Evolutionary conservation across 2,888 invertebrate species (phyloP).

Genomic region (Meandrusa payeni): DNA sequence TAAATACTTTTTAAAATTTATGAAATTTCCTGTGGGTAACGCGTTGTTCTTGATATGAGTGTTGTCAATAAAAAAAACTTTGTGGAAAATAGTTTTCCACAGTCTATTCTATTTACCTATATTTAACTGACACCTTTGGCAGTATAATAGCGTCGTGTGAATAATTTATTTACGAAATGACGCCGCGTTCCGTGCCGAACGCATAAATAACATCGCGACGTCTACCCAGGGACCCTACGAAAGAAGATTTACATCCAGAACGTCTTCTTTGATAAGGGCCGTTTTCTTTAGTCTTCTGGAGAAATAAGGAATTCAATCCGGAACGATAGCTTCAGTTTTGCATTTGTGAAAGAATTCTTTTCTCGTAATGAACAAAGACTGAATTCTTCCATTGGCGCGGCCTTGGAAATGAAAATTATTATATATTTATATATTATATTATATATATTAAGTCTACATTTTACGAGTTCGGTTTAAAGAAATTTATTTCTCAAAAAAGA

Average conservation of each 20-base stretch:
- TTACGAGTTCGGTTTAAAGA: too few species aligned
- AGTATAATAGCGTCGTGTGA: constrained; percentile 13
- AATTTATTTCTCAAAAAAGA: too few species aligned
- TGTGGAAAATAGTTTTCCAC: too few species aligned
- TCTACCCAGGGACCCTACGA: constrained; percentile 22
- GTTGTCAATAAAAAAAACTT: too few species aligned
- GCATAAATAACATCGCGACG: constrained; percentile 19
- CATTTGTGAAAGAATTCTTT: constrained; percentile 16
- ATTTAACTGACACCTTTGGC: constrained; percentile 16
- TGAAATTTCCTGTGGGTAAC: too few species aligned
- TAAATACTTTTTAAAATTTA: too few species aligned
- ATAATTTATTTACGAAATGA: constrained; percentile 21
- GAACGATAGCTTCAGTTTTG: constrained; percentile 6
- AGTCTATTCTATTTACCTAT: constrained; percentile 1
- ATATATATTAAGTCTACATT: too few species aligned
- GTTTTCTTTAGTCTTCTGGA: constrained; percentile 21
- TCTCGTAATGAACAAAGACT: constrained; percentile 9
- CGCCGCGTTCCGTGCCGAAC: constrained; percentile 4
- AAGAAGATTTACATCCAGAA: constrained; percentile 28
- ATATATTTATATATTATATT: too few species aligned
- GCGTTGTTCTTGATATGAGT: too few species aligned
- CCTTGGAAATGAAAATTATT: constrained; percentile 2
- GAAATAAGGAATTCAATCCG: constrained; percentile 13
- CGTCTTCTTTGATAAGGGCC: constrained; percentile 28
- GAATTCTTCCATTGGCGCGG: neutral